Percentiles rank a stretch among this genome's conserved stretches.
These are phyloP conservation scores for Hirtodrosophila cameraria DNA, from an alignment of 2,888 invertebrate genomes.

Conservation along the genomic window DNA sequence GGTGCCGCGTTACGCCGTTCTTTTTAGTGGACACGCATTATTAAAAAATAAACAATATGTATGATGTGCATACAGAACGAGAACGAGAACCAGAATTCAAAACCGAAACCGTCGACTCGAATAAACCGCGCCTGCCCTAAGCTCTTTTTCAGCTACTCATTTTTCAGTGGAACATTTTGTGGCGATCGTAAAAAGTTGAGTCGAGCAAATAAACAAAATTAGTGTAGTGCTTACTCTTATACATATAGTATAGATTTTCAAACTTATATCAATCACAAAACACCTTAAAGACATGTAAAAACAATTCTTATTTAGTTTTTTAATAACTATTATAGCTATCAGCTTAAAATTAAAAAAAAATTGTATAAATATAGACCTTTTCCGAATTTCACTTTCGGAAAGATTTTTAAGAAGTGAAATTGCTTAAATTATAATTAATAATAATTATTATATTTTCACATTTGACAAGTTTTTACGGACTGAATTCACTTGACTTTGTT, in stretches of 20 bases:
- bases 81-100: conserved; percentile 13
- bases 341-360: no score
- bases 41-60: conserved; percentile 78
- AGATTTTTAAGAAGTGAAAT: no score
- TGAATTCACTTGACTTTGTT: no score
- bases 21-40: conserved; percentile 79
- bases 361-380: no score
- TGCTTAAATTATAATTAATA: no score
- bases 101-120: conserved; percentile 26
- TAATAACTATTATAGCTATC: no score
- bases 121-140: conserved; percentile 27
- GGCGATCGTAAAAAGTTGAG: conserved; percentile 62
- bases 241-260: not conserved
- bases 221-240: conserved; percentile 22
- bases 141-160: conserved; percentile 66
- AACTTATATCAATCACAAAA: no score
- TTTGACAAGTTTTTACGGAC: no score
- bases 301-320: no score
- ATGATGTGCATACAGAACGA: conserved; percentile 43
- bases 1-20: conserved; percentile 68
- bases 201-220: conserved; percentile 52
- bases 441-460: no score
- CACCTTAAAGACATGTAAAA: no score
- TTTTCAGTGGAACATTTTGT: conserved; percentile 70
- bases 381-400: no score